A percentile compares a stretch with the other conserved stretches of the same genome.
Evolutionary conservation across 2,113 vertebrate genomes (phyloP).

Genomic region (Gopherus flavomarginatus): DNA sequence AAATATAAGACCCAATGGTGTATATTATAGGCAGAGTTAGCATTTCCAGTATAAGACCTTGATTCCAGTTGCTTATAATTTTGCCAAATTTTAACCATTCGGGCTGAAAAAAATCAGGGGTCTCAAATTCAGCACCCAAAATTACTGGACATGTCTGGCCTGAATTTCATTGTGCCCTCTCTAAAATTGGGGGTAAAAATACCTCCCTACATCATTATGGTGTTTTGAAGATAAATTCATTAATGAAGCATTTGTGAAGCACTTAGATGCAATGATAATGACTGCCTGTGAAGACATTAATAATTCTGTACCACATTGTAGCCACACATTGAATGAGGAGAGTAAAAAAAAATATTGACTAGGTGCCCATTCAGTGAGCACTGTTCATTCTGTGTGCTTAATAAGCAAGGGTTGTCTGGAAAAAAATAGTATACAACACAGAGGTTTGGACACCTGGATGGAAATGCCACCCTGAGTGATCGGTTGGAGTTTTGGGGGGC

Average conservation of each 20-base stretch:
- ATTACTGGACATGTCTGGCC: background rate
- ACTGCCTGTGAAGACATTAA: background rate
- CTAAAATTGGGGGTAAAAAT: background rate
- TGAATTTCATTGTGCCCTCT: background rate
- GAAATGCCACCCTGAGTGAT: background rate
- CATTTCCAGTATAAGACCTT: background rate
- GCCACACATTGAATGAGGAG: background rate
- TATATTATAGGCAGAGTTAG: accelerated
- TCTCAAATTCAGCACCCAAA: background rate
- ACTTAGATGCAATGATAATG: background rate
- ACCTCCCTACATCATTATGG: background rate
- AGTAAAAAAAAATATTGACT: background rate
- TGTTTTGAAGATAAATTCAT: background rate
- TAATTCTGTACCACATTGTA: background rate
- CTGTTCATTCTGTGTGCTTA: background rate
- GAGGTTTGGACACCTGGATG: background rate
- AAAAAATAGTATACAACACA: background rate
- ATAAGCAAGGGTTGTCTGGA: background rate
- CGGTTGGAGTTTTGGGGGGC: background rate
- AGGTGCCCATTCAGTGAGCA: background rate
- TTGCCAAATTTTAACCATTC: background rate
- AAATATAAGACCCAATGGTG: background rate
- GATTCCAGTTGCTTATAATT: background rate
- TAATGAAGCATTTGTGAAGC: background rate
- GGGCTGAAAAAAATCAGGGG: background rate